Evolutionary conservation across 2,113 vertebrate genomes (phyloP).

Genomic region (Amphilophus citrinellus): DNA sequence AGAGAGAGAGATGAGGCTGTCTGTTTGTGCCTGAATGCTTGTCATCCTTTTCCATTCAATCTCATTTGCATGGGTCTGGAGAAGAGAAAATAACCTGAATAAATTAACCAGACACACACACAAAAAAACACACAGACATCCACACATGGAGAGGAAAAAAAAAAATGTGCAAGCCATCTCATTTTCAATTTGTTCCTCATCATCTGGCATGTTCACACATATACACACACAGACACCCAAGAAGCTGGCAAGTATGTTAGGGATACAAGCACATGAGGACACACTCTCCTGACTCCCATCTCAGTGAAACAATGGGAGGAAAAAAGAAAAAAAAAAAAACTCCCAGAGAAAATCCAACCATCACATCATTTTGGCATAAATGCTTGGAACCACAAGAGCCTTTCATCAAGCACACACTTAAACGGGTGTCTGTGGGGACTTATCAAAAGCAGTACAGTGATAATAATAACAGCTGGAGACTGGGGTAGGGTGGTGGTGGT

Average conservation of each 20-base stretch:
- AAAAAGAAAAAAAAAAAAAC: background rate
- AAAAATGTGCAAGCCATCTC: constrained; percentile 69
- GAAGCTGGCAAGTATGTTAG: constrained; percentile 13
- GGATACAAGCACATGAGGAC: constrained; percentile 25
- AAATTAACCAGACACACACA: constrained; percentile 74
- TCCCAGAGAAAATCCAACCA: constrained; percentile 37
- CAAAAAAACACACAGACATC: constrained; percentile 22
- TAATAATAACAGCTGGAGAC: constrained; percentile 73
- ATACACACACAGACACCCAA: constrained; percentile 21
- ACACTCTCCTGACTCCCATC: constrained; percentile 37
- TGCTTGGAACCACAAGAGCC: constrained; percentile 42
- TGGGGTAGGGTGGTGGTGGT: constrained; percentile 17
- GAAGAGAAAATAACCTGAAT: constrained; percentile 82
- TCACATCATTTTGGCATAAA: constrained; percentile 55
- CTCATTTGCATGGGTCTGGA: constrained; percentile 83
- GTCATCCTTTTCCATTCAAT: constrained; percentile 76
- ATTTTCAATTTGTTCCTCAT: constrained; percentile 79
- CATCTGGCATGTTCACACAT: constrained; percentile 62
- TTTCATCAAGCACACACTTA: constrained; percentile 66
- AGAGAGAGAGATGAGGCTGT: constrained; percentile 67
- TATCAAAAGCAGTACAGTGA: constrained; percentile 61
- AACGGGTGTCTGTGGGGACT: constrained; percentile 60
- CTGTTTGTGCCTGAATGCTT: constrained; percentile 73
- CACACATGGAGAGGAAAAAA: background rate
- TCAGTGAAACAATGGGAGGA: constrained; percentile 47